Conservation (phyloP, 2,113 vertebrate genomes). For the Rhinoptilus africanus region DNA sequence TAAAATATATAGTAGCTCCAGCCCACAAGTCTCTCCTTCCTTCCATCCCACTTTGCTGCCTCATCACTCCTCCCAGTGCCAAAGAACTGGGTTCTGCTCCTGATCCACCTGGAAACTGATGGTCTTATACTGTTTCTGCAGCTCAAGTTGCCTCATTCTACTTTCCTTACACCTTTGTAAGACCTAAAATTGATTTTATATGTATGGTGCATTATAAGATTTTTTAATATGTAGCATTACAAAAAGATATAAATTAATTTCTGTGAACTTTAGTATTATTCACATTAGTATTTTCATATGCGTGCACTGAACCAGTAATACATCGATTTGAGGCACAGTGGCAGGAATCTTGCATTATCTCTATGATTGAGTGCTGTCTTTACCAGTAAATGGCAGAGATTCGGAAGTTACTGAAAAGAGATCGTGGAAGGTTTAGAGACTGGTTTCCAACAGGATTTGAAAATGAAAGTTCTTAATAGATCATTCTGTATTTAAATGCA, state of each 20-base stretch:
- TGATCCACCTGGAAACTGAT: not conserved
- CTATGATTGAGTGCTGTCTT: not conserved
- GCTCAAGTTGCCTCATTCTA: not conserved
- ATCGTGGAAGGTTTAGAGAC: not conserved
- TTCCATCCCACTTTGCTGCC: not conserved
- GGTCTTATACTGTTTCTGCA: not conserved
- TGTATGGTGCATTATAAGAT: not conserved
- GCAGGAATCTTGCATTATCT: not conserved
- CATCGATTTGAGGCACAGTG: not conserved
- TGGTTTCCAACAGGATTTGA: not conserved
- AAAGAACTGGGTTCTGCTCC: not conserved
- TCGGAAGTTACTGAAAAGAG: not conserved
- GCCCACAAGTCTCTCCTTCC: not conserved
- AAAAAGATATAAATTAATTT: not conserved
- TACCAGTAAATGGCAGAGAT: not conserved
- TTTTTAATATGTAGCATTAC: not conserved
- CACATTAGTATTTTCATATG: not conserved
- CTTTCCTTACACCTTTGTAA: not conserved
- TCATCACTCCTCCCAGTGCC: not conserved
- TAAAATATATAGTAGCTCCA: not conserved
- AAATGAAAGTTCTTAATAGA: not conserved
- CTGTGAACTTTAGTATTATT: not conserved
- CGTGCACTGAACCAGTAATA: not conserved
- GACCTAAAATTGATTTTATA: not conserved
- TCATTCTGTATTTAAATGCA: not conserved